These are phyloP conservation scores for Passerina amoena DNA, from an alignment of 2,113 vertebrate genomes.

Conservation along the genomic window DNA sequence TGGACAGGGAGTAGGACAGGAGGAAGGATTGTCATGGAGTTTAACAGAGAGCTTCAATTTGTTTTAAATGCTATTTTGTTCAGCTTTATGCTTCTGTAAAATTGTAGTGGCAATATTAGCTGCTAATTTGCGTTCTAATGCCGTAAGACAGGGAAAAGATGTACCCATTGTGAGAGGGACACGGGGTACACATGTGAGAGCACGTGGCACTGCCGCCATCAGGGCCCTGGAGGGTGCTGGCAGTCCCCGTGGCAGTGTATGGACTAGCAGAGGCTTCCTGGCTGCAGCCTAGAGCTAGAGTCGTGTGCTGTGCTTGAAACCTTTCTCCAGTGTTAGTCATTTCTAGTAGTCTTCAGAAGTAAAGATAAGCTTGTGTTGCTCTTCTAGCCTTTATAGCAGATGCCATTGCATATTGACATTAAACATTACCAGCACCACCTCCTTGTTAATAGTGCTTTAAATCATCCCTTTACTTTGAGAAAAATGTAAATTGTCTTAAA, in stretches of 20 bases:
- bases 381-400: conserved; percentile 53
- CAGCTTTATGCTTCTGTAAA: conserved; percentile 10
- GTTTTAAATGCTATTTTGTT: conserved; percentile 30
- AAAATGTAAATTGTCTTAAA: conserved; percentile 49
- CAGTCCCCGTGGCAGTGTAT: rapidly evolving
- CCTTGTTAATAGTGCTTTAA: conserved; percentile 65
- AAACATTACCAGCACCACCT: conserved; percentile 53
- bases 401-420: conserved; percentile 61
- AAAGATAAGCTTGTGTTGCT: conserved; percentile 47
- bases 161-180: rapidly evolving
- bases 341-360: conserved; percentile 33
- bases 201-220: rapidly evolving
- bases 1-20: not conserved
- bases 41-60: not conserved
- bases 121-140: not conserved
- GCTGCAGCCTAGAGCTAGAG: not conserved
- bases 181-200: rapidly evolving
- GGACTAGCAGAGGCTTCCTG: not conserved
- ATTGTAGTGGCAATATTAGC: conserved; percentile 15
- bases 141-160: not conserved
- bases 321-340: conserved; percentile 4
- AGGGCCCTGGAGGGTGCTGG: not conserved
- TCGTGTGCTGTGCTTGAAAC: not conserved
- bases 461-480: conserved; percentile 56
- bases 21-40: not conserved